phyloP scores from a whole-genome alignment of 2,888 invertebrate genomes.

The Apotomis betuletana region DNA sequence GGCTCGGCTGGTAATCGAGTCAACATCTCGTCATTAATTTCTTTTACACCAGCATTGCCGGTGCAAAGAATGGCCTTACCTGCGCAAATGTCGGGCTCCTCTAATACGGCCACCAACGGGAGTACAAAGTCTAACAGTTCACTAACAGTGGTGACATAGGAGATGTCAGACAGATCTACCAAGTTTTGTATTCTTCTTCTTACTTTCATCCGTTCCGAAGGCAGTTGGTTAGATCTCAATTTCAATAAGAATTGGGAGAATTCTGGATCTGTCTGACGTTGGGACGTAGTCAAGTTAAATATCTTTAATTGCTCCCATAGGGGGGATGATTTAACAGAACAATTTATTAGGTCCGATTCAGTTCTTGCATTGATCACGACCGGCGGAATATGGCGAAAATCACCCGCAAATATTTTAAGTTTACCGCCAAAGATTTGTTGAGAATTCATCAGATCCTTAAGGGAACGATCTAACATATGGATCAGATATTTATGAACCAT shows the following conservation, averaged over 20 bases:
- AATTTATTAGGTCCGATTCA: not conserved
- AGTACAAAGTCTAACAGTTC: constrained; percentile 9
- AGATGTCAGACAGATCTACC: not conserved
- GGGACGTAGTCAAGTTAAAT: constrained; percentile 5
- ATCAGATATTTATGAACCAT: constrained; percentile 37
- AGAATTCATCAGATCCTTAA: constrained; percentile 32
- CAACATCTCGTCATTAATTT: not conserved
- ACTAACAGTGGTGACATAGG: not conserved
- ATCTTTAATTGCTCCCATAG: constrained; percentile 9
- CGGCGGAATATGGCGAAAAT: constrained; percentile 44
- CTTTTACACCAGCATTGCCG: constrained; percentile 14
- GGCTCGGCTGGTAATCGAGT: not conserved
- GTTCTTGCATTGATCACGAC: constrained; percentile 26
- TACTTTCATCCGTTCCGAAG: not conserved
- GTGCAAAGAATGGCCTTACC: constrained; percentile 14
- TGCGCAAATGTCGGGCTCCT: constrained; percentile 1
- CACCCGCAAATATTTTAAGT: constrained; percentile 42
- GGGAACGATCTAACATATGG: constrained; percentile 29
- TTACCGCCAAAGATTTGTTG: constrained; percentile 42
- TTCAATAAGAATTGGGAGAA: not conserved
- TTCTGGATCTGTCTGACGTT: constrained; percentile 13
- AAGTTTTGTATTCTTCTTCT: constrained; percentile 9
- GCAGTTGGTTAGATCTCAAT: constrained; percentile 8
- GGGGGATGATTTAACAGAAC: constrained; percentile 9
- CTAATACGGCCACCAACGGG: not conserved